Evolutionary conservation across 2,113 vertebrate species (phyloP), one percentile per base, ranked within the genome.

Genomic region (Aegotheles bennettii): DNA sequence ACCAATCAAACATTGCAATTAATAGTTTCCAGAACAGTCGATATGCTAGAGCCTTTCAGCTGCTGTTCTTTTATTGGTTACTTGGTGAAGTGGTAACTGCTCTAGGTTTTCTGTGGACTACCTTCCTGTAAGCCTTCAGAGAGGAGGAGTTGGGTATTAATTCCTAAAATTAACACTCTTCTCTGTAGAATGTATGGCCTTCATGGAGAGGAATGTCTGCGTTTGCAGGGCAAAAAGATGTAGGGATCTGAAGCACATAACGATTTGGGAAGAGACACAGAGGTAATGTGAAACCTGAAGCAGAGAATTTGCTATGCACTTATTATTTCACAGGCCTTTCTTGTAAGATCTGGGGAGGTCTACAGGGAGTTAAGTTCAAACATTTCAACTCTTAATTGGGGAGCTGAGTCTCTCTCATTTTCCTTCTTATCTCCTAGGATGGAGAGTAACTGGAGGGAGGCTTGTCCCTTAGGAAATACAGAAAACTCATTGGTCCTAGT

Each of bases 101-200:
- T 67, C 16, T 35, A 42, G 64, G 10, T 61, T 60, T 93, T 65
- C 23, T 54, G 50, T 89, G 64, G n/a, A 40, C n/a, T 63, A 47
- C 12, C 73, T 84, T 78, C n/a, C 28, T 84, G 24, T 86, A 53
- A 73, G 21, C 23, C 36, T 83, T 91, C 31, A 59, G 40, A 77
- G n/a, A 79, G 40, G 35, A 85, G 36, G 14, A 74, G 33, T 36
- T 68, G 59, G 81, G 31, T 91, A 56, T 76, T 21, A 23, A n/a
- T 80, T 90, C 15, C 26, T 74, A 35, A 45, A 75, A 48, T 35
- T 33, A 81, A 21, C 63, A 40, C 5, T 79, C 13, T 79, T 7
- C 13, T 63, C 20, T 53, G 15, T 2, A 0, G 38, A 84, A 57
- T 0, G 0, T 57, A 9, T 25, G 25, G 57, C 68, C 35, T 81